Conservation (phyloP, 2,888 invertebrate genomes). For the Gryllus longicercus region DNA sequence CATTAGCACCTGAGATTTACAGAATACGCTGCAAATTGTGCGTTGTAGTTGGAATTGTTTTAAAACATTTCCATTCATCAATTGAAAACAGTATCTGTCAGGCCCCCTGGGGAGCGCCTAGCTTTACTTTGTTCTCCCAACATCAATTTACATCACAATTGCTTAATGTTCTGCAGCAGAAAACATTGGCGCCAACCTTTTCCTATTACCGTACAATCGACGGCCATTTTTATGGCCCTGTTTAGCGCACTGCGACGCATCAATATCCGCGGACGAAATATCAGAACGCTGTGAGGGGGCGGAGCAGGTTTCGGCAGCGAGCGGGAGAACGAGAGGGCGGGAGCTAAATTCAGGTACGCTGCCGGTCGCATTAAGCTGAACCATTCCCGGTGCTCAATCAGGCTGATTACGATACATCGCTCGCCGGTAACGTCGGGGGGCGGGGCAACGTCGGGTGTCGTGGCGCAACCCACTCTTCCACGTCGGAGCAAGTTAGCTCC, state of each 20-base stretch:
- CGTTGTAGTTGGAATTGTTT: neutral
- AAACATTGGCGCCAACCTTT: neutral
- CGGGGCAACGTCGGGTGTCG: neutral
- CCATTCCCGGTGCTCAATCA: neutral
- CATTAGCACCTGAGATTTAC: conserved; percentile 17
- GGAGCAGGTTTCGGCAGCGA: neutral
- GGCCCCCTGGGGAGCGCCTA: neutral
- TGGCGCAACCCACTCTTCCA: neutral
- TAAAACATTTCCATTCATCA: neutral
- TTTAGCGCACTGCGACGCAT: too few species aligned
- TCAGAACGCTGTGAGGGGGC: too few species aligned
- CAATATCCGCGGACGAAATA: too few species aligned
- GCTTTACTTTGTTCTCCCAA: neutral
- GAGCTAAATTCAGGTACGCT: neutral
- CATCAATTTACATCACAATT: conserved; percentile 17
- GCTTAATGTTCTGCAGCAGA: conserved; percentile 17
- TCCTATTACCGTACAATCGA: neutral
- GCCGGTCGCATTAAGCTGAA: neutral
- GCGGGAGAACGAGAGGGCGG: neutral
- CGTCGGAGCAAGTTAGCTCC: neutral
- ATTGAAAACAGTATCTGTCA: conserved; percentile 17
- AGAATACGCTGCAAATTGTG: neutral
- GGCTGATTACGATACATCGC: conserved; percentile 2
- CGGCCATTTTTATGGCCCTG: neutral
- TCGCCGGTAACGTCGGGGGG: neutral